Conservation (phyloP, 2,888 invertebrate species). For the Colletes collaris region DNA sequence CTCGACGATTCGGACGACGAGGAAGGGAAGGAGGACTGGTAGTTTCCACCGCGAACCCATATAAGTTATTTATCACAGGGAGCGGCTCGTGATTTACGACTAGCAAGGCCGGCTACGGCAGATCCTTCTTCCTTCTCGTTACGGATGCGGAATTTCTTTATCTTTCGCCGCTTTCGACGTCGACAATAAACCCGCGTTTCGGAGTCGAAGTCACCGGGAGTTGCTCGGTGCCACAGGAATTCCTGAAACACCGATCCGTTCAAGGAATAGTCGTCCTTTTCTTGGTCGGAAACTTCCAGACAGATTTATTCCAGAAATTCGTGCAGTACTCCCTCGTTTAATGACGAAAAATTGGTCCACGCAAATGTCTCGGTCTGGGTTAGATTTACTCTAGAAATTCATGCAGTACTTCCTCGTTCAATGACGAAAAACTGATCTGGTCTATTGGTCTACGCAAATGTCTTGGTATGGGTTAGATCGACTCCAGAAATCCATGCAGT, state of each 20-base stretch:
- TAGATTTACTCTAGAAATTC: too few species aligned
- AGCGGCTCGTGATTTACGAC: constrained; percentile 34
- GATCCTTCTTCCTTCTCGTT: constrained; percentile 23
- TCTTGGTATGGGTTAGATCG: too few species aligned
- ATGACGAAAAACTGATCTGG: too few species aligned
- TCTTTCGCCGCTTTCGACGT: constrained; percentile 4
- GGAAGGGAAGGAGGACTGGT: neutral
- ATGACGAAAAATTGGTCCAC: too few species aligned
- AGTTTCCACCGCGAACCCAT: neutral
- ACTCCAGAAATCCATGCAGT: too few species aligned
- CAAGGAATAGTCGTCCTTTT: neutral
- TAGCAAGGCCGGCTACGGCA: neutral
- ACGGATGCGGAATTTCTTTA: constrained; percentile 35
- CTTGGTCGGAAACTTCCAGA: neutral
- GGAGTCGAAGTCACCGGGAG: constrained; percentile 10
- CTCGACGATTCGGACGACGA: neutral
- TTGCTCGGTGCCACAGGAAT: neutral
- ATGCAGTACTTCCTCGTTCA: too few species aligned
- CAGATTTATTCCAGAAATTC: too few species aligned
- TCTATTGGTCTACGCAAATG: too few species aligned
- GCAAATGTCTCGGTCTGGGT: too few species aligned
- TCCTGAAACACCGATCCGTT: neutral
- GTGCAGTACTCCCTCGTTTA: too few species aligned
- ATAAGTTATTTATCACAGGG: neutral
- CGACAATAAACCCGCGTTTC: constrained; percentile 1